Conservation (phyloP, 2,113 vertebrate genomes). For the Laticauda colubrina region DNA sequence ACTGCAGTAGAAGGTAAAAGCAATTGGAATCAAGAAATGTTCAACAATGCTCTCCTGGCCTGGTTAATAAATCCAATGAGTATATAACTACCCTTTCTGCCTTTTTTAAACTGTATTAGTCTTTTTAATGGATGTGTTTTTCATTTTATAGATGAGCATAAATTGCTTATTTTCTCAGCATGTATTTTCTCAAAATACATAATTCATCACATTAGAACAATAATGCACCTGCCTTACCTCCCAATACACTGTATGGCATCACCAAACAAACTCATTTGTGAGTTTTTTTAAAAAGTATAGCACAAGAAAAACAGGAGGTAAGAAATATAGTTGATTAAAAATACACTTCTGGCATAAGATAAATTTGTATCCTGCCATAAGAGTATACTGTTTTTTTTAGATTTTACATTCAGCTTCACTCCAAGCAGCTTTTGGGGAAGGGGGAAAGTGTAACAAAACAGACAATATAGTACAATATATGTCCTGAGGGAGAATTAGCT, state of each 20-base stretch:
- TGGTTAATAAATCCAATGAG: conserved; percentile 36
- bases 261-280: conserved; percentile 51
- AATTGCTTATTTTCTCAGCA: conserved; percentile 61
- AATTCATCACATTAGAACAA: conserved; percentile 59
- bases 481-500: conserved; percentile 63
- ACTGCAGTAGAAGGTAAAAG: conserved; percentile 46
- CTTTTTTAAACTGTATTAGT: conserved; percentile 44
- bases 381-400: conserved; percentile 41
- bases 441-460: conserved; percentile 49
- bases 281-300: conserved; percentile 21
- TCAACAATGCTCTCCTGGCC: conserved; percentile 51
- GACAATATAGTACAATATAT: conserved; percentile 45
- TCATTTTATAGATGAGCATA: conserved; percentile 55
- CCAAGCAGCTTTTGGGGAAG: conserved; percentile 58
- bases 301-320: conserved; percentile 45
- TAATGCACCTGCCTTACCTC: conserved; percentile 61
- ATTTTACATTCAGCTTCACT: conserved; percentile 56
- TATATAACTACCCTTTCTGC: conserved; percentile 41
- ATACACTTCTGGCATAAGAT: conserved; percentile 58
- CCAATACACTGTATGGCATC: conserved; percentile 70
- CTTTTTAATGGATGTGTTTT: conserved; percentile 50
- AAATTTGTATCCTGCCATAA: conserved; percentile 50
- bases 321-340: conserved; percentile 55
- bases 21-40: conserved; percentile 43
- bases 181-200: conserved; percentile 52